Conservation (phyloP, 2,797 vertebrate species). For the Crotalus adamanteus region DNA sequence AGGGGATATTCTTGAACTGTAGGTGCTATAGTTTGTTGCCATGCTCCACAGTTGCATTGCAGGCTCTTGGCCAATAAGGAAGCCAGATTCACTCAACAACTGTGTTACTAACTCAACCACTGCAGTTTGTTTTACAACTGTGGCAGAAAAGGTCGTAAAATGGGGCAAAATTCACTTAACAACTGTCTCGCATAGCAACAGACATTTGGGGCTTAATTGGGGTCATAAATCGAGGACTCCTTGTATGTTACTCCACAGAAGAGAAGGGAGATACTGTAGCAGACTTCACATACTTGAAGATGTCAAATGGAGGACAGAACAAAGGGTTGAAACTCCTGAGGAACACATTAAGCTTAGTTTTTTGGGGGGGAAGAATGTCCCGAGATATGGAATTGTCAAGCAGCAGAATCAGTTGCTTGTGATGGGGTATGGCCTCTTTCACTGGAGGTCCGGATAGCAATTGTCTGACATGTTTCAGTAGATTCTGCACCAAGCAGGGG, state of each 20-base stretch:
- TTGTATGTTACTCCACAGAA: background rate
- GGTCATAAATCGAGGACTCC: background rate
- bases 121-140: background rate
- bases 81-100: background rate
- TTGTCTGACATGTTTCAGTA: background rate
- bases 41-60: background rate
- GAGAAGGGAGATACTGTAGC: background rate
- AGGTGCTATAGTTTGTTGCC: background rate
- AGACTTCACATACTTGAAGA: background rate
- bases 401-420: background rate
- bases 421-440: background rate
- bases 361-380: background rate
- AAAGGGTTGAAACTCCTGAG: background rate
- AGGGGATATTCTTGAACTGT: background rate
- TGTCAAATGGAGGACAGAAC: background rate
- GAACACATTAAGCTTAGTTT: background rate
- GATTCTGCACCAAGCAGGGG: background rate
- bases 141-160: background rate
- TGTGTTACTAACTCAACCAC: background rate
- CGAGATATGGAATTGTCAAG: background rate
- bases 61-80: background rate
- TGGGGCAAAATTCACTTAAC: background rate
- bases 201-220: background rate
- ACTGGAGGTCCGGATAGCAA: background rate
- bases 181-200: background rate